Percentiles rank a stretch among this genome's conserved stretches.
phyloP scores from a whole-genome alignment of 2,888 invertebrate species.

The Tetramorium bicarinatum region DNA sequence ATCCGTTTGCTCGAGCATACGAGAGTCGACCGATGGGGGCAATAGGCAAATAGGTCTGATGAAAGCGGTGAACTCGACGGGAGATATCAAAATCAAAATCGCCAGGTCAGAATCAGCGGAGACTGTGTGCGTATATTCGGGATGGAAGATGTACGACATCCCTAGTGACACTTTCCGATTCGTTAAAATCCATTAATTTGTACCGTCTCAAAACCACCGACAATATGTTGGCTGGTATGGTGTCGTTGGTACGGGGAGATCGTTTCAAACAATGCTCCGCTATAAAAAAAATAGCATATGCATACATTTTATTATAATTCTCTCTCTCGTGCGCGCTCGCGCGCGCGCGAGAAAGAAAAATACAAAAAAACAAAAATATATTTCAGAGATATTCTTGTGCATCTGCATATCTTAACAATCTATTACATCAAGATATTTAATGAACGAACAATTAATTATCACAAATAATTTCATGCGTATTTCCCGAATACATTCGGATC shows the following conservation, averaged over 20 bases:
- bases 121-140: no score
- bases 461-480: no score
- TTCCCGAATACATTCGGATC: not conserved
- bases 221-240: conserved; percentile 76
- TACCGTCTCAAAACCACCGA: no score
- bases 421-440: not conserved
- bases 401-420: not conserved
- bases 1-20: conserved; percentile 84
- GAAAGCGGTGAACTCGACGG: conserved; percentile 86
- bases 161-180: conserved; percentile 83
- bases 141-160: conserved; percentile 64
- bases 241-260: no score
- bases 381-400: not conserved
- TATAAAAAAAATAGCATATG: no score
- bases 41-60: conserved; percentile 89
- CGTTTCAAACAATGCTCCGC: no score
- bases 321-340: not conserved
- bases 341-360: not conserved
- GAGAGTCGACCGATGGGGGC: conserved; percentile 82
- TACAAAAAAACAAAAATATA: not conserved
- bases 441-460: not conserved
- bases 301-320: no score
- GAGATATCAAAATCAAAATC: conserved; percentile 87
- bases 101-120: conserved; percentile 87
- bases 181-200: conserved; percentile 53